Percentiles rank a stretch among this genome's conserved stretches.
These are phyloP conservation scores for Typhlomys cinereus DNA, from an alignment of 2,113 vertebrate species.

Conservation along the genomic window DNA sequence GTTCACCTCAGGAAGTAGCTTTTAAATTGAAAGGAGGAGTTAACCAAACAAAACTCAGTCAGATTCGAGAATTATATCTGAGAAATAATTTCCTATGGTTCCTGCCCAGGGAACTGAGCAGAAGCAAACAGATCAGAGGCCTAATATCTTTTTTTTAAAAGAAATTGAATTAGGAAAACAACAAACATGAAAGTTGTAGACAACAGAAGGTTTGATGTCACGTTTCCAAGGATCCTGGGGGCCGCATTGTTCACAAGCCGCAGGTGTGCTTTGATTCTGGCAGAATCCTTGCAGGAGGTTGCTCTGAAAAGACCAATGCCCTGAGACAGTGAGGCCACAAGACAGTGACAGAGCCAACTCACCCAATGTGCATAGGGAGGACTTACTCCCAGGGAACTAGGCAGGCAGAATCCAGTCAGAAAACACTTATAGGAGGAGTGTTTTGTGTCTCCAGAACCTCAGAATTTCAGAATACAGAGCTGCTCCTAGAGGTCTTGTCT, in stretches of 20 bases:
- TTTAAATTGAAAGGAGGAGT: background rate
- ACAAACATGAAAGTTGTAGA: too few species aligned
- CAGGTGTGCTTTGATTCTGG: background rate
- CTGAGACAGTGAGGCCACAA: background rate
- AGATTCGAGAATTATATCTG: constrained; percentile 7
- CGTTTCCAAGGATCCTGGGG: background rate
- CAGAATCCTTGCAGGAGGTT: background rate
- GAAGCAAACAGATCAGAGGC: constrained; percentile 8
- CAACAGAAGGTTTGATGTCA: background rate
- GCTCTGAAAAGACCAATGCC: background rate
- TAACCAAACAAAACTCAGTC: constrained; percentile 1
- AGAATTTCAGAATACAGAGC: background rate
- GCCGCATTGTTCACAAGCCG: background rate
- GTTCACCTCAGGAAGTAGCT: too few species aligned
- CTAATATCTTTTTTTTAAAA: background rate
- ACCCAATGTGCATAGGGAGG: background rate
- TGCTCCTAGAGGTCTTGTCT: background rate
- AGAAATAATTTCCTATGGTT: constrained; percentile 24
- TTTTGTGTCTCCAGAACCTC: background rate
- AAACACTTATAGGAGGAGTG: background rate
- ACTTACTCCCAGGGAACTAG: background rate
- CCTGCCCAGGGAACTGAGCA: background rate
- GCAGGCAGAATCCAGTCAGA: background rate
- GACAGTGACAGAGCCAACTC: background rate
- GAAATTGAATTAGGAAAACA: constrained; percentile 31